Evolutionary conservation across 2,888 invertebrate species (phyloP), one percentile per base, ranked within the genome.

Genomic region (Thereva nobilitata): DNA sequence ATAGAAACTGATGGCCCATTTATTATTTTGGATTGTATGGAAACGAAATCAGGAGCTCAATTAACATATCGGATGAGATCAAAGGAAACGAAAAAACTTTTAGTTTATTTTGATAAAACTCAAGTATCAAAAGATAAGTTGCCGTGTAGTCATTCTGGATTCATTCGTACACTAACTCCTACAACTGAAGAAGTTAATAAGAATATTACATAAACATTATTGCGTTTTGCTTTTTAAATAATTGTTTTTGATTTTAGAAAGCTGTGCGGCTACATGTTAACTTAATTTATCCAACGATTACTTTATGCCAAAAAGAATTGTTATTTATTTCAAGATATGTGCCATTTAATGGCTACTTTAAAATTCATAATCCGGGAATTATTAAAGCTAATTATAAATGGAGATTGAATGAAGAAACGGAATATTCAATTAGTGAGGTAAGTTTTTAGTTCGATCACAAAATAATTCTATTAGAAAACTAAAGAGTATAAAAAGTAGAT

Each of bases 71-170:
- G 38, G 8, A 10, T 69, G 44, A n/a, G 47, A 52, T 37, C 69
- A 10, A 9, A 49, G 4, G 61, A 52, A 42, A 44, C 41, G 12
- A 64, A 49, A 50, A 42, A 37, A n/a, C 40, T 69, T 12, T 38
- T 55, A 42, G 12, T 69, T 44, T 65, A 54, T 52, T 64, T 69
- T 42, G 49, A 63, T 47, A 52, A 50, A 37, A 57, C n/a, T 10
- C 10, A 42, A 41, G 49, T 41, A 10, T 8, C 38, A 5, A 42
- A 53, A 35, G 44, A 52, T 6, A 50, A 52, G 23, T 23, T 23
- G 23, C 45, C 38, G 55, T 34, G 8, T 34, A 3, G 49, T 53
- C 47, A 67, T 55, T 47, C 47, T 23, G 69, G 69, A 7, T 64
- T 50, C 47, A 54, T 69, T 23, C 7, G 54, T 23, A 42, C 54